Evolutionary conservation across 2,113 vertebrate species (phyloP), one percentile per base, ranked within the genome.

Genomic region (Jaculus jaculus): DNA sequence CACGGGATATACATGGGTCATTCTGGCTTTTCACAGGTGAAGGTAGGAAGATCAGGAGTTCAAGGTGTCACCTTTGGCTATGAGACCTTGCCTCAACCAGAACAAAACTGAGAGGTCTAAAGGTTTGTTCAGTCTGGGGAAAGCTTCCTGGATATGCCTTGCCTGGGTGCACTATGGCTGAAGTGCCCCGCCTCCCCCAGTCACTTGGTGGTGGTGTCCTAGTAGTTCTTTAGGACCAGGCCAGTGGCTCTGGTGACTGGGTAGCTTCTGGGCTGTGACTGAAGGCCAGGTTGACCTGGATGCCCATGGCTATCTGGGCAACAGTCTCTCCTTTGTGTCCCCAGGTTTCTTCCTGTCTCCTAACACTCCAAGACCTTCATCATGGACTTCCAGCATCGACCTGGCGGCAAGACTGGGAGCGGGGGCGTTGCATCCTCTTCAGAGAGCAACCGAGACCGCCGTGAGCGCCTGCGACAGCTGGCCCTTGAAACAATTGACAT

Each of bases 371-470:
- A 3, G 3, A 0, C 21, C 86, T 2, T 75, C 96, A 87, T 78
- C 94, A 99, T 99, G 99, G 99, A 99, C 98, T 99, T 99, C 97
- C 99, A 99, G 75, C 99, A 99, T 90, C 98, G 99, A 24, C 99
- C 99, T 0, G 99, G 99, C 9, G 99, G 99, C 0, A 99, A 99
- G 97, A 99, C 99, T 0, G 99, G 99, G 61, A 99, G 99, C 0
- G 99, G 99, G 4, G 99, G 99, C 0, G 99, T 99, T 7, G 99
- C 99, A 6, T 99, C 99, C 0, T 96, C 99, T 94, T 99, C 99
- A 0, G 99, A 99, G 95, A 99, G 99, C 91, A 99, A 99, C 98
- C 98, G 99, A 0, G 99, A 99, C 95, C 98, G 99, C 2, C 84
- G 99, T 74, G 99, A 99, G 87, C 96, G 99, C 42, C 98, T 99